Base-by-base conservation (phyloP, 64 coral and sea anemone genomes). In the Trachythela sp. region DNA sequence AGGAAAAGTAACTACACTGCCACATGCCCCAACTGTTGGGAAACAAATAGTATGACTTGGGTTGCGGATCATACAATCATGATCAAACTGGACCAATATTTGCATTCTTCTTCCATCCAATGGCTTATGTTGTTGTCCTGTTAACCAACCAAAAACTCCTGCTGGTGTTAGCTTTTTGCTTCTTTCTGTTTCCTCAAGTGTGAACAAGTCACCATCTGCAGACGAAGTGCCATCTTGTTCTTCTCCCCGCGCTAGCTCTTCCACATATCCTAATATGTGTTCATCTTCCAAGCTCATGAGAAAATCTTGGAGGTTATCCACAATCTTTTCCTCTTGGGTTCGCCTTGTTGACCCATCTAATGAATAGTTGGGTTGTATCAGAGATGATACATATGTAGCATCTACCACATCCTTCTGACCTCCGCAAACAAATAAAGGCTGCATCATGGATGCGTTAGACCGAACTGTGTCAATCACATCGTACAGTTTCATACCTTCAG, bases 231-330 rank as follows among this genome's bases (percentile, higher is more conserved):
- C n/a, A n/a, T 72, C 68, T 11, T 72, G 68, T 72, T 72, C 68
- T 35, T 72, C 68, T 72, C n/a, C 76, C 90, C 90, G 87, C 22
- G 90, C 85, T 26, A 92, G 64, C 11, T 84, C 37, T 85, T 92
- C 85, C 13, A 20, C 68, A 92, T 87, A 87, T 54, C 85, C 90
- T 71, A 40, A 86, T 70, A 92, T 45, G 4, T 59, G 70, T 87
- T 92, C 70, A 42, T 92, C 85, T 87, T 91, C 89, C 60, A 91
- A 60, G 54, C 20, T 42, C 83, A 91, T 91, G 34, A 91, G 40
- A 30, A 91, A 85, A 71, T 91, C 89, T 59, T 87, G 90, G 18
- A 92, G 51, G 68, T 92, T 92, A 70, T 92, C 90, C 26, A 72
- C 33, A 64, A 92, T 58, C 29, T 34, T 41, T 87, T 87, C 85